phyloP scores from a whole-genome alignment of 37 sponge, comb jelly and placozoan genomes.

The Chondrilla cf. caribensis region DNA sequence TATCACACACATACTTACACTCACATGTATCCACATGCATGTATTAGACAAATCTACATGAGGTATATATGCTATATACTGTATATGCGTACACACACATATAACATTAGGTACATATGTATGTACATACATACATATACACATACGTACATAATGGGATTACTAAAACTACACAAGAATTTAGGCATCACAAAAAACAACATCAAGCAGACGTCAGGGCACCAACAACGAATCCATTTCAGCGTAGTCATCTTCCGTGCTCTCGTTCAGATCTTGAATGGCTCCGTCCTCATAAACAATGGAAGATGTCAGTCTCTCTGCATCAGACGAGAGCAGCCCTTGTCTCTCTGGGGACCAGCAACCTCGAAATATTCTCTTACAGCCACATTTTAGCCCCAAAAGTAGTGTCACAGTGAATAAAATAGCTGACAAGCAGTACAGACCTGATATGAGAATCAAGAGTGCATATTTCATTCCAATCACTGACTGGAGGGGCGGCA shows the following conservation, averaged over 20 bases:
- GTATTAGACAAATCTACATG: background rate
- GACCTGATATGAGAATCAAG: slow-evolving; percentile 58
- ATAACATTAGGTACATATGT: background rate
- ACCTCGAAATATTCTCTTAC: background rate
- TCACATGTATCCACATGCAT: background rate
- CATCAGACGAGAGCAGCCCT: background rate
- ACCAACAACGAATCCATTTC: background rate
- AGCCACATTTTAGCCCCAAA: background rate
- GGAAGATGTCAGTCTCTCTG: background rate
- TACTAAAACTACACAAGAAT: too few relatives aligned
- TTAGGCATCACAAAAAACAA: too few relatives aligned
- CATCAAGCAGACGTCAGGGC: too few relatives aligned
- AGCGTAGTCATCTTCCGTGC: background rate
- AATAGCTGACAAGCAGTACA: slow-evolving; percentile 44
- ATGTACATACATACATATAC: slow-evolving; percentile 57
- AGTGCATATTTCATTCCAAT: slow-evolving; percentile 38
- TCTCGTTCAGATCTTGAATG: background rate
- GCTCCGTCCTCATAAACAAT: background rate
- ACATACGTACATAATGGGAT: slow-evolving; percentile 73
- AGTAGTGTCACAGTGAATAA: slow-evolving; percentile 25
- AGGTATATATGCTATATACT: background rate
- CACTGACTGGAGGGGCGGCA: slow-evolving; percentile 35
- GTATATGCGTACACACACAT: background rate
- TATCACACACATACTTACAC: background rate
- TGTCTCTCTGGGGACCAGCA: too few relatives aligned